Base-by-base conservation (phyloP, 1,140 invertebrate genomes). In the Homarus americanus region DNA sequence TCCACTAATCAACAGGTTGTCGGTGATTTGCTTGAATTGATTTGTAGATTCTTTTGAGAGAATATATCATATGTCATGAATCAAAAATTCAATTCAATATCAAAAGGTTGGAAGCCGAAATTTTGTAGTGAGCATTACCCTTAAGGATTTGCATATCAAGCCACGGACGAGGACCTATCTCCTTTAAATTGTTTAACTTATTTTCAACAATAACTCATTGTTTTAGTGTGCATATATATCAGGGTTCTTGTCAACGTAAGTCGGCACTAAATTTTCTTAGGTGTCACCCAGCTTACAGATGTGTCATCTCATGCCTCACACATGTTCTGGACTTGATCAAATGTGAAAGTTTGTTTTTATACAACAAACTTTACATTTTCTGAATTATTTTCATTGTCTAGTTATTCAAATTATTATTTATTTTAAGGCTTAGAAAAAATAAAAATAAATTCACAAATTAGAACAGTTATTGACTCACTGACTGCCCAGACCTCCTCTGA, bases 1-100 rank as follows among this genome's bases (percentile, higher is more conserved):
- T 53, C 41, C 40, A 80, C 78, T 80, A 80, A 80, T 80, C 78
- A 80, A 80, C 78, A 80, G 78, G 78, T 80, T 80, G 78, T 80
- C 41, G 78, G 78, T 80, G 78, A 80, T 80, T 80, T 41, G 28
- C 78, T 3, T 24, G 12, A 24, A 80, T 49, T 41, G 78, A 80
- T 80, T 49, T 80, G 24, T 41, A 40, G 40, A 76, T 76, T 10
- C 63, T 7, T 1, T 32, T 9, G 24, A 69, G 4, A 69, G n/a
- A 69, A 69, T 7, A 2, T 9, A 69, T 7, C n/a, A 32, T 28
- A 32, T 32, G 63, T 69, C 63, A 69, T 69, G 12, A 0, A 32
- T 32, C 9, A 7, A 69, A 69, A 69, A 69, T 9, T 32, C 3
- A 32, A 24, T 69, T 24, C 32, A 28, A 32, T 69, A 32, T 0